Evolutionary conservation across 2,888 invertebrate species (phyloP).

Genomic region (Rugalucina vietnamica): DNA sequence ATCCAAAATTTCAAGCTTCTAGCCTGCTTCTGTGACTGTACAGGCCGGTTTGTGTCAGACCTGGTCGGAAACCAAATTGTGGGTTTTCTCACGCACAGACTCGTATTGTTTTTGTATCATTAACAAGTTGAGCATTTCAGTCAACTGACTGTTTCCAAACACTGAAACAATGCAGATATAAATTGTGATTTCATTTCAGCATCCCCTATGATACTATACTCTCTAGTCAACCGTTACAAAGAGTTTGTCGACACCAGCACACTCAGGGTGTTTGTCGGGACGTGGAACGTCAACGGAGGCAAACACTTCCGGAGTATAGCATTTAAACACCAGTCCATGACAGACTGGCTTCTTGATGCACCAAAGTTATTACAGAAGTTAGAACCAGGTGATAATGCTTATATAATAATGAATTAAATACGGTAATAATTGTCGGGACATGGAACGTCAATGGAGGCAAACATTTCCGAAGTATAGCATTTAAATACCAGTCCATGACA

Average conservation of each 20-base stretch:
- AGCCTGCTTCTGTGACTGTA: too few relatives aligned
- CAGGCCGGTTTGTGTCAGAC: too few relatives aligned
- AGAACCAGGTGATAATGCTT: neutral
- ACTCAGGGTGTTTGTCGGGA: constrained; percentile 94
- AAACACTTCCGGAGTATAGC: constrained; percentile 98
- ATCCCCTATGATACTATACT: constrained; percentile 73
- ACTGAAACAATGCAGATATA: too few relatives aligned
- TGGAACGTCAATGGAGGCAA: constrained; percentile 99
- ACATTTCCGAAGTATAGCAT: constrained; percentile 97
- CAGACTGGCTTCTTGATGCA: constrained; percentile 90
- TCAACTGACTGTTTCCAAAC: too few relatives aligned
- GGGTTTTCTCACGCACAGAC: too few relatives aligned
- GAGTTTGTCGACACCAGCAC: constrained; percentile 76
- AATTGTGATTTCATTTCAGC: constrained; percentile 66
- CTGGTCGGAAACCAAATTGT: too few relatives aligned
- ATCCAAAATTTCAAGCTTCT: too few relatives aligned
- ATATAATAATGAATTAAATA: neutral
- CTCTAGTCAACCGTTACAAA: constrained; percentile 74
- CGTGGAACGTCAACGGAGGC: constrained; percentile 99
- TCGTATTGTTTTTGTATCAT: too few relatives aligned
- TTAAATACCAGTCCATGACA: constrained; percentile 87
- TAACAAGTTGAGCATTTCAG: too few relatives aligned
- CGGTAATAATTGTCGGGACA: constrained; percentile 90
- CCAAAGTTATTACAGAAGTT: constrained; percentile 85
- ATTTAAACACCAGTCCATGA: constrained; percentile 88